These are phyloP conservation scores for Albula glossodonta DNA, from an alignment of 2,113 vertebrate genomes.

Conservation along the genomic window DNA sequence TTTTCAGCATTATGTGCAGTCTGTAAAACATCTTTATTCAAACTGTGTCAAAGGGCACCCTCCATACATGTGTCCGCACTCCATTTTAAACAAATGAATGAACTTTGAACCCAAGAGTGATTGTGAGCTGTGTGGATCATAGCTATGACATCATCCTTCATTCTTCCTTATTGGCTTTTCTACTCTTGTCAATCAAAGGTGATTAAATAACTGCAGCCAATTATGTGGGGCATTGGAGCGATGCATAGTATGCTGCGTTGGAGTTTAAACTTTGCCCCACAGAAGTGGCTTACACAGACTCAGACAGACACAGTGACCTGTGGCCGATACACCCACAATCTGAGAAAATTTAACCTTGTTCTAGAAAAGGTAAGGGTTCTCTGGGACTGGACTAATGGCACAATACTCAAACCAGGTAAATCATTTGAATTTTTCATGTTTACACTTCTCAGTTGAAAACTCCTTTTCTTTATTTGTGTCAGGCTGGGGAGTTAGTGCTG, in stretches of 20 bases:
- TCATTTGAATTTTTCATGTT: not conserved
- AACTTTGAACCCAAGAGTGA: not conserved
- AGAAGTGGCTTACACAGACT: constrained; percentile 44
- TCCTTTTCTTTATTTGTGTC: not conserved
- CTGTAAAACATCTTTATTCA: not conserved
- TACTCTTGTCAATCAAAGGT: constrained; percentile 42
- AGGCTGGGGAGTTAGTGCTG: not conserved
- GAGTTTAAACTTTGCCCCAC: constrained; percentile 68
- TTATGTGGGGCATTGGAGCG: constrained; percentile 28
- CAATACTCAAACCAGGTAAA: constrained; percentile 57
- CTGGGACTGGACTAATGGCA: constrained; percentile 46
- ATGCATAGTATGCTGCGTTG: constrained; percentile 63
- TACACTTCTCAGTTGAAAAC: not conserved
- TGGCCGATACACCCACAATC: constrained; percentile 16
- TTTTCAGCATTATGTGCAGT: not conserved
- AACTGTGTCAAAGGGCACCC: constrained; percentile 17
- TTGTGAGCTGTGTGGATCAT: not conserved
- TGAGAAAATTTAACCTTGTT: constrained; percentile 37
- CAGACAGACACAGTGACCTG: constrained; percentile 24
- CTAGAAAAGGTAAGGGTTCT: constrained; percentile 8
- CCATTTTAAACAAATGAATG: not conserved
- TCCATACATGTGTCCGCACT: not conserved
- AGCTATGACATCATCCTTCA: not conserved
- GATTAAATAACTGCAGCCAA: constrained; percentile 43
- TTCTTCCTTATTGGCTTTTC: not conserved